These are phyloP conservation scores for Cyphomyrus plagiostoma DNA, from an alignment of 2,113 vertebrate genomes.

Conservation along the genomic window DNA sequence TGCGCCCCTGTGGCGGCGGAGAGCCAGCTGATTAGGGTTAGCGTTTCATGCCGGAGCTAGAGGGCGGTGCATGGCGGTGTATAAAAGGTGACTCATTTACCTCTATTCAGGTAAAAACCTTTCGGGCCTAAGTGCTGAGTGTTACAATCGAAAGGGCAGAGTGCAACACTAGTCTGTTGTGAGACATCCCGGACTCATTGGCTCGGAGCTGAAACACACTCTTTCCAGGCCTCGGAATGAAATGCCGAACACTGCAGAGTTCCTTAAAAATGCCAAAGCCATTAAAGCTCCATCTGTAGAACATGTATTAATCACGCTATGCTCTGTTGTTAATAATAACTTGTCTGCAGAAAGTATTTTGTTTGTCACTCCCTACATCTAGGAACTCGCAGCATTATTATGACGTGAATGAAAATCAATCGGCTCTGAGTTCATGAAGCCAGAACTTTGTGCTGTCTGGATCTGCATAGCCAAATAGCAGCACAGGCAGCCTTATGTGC, in stretches of 20 bases:
- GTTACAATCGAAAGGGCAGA: not conserved
- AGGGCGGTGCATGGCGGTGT: not conserved
- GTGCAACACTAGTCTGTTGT: not conserved
- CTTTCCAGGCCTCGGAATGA: not conserved
- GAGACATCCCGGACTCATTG: not conserved
- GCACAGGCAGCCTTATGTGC: not conserved
- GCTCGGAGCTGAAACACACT: not conserved
- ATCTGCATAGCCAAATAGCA: not conserved
- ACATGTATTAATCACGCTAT: not conserved
- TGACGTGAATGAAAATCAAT: not conserved
- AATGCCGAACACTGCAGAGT: not conserved
- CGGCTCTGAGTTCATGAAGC: not conserved
- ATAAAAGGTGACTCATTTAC: not conserved
- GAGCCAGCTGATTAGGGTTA: not conserved
- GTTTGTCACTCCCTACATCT: not conserved
- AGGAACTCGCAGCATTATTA: not conserved
- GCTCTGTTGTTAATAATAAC: conserved; percentile 6
- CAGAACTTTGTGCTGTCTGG: not conserved
- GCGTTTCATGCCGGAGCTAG: not conserved
- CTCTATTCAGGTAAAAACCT: not conserved
- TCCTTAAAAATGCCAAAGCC: conserved; percentile 43
- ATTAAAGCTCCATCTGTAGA: conserved; percentile 22
- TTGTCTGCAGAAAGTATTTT: not conserved
- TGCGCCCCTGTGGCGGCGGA: not conserved
- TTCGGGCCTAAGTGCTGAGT: not conserved